Conservation (phyloP, 2,113 vertebrate species). For the Hypocryptadius cinnamomeus region DNA sequence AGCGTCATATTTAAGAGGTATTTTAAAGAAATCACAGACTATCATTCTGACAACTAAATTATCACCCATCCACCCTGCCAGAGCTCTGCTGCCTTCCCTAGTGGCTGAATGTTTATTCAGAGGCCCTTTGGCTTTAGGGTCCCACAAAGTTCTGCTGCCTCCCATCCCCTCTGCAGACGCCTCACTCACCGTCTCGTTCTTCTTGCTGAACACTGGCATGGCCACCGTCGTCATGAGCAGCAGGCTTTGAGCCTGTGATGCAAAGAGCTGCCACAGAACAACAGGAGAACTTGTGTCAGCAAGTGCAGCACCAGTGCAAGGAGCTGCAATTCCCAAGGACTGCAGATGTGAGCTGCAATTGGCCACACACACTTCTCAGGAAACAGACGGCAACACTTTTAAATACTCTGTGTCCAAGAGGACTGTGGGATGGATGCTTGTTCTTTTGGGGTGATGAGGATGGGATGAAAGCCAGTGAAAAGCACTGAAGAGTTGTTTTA, state of each 20-base stretch:
- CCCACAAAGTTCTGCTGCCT: fast-evolving
- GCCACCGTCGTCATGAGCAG: constrained; percentile 92
- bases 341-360: not conserved
- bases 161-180: not conserved
- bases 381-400: not conserved
- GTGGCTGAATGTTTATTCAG: not conserved
- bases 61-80: not conserved
- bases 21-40: not conserved
- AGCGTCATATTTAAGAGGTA: not conserved
- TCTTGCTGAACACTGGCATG: constrained; percentile 98
- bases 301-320: not conserved
- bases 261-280: constrained; percentile 75
- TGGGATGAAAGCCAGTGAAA: not conserved
- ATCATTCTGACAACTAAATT: not conserved
- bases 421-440: not conserved
- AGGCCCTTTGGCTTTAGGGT: not conserved
- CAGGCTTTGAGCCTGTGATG: constrained; percentile 83
- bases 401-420: not conserved
- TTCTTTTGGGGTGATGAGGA: not conserved
- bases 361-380: not conserved
- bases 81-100: not conserved
- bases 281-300: not conserved
- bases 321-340: not conserved
- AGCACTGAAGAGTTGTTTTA: not conserved
- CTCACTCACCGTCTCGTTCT: constrained; percentile 87